Conservation (phyloP, 2,113 vertebrate genomes). For the Turdus rufiventris region DNA sequence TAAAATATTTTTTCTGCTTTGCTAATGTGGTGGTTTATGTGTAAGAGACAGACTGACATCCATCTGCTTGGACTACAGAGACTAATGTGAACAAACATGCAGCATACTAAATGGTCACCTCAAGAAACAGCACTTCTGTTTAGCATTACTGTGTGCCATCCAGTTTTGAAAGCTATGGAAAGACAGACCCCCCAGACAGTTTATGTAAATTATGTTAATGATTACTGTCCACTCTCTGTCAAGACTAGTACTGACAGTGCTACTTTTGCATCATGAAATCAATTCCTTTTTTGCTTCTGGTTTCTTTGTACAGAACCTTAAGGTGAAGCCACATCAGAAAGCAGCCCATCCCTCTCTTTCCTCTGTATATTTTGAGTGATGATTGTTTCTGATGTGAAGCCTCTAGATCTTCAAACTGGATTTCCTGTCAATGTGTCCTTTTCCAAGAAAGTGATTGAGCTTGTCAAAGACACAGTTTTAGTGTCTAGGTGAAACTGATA, state of each 20-base stretch:
- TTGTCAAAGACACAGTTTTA: not conserved
- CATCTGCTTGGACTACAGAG: slow-evolving; percentile 46
- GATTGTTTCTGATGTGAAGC: not conserved
- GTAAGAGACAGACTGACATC: slow-evolving; percentile 22
- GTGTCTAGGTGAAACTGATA: not conserved
- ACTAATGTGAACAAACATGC: not conserved
- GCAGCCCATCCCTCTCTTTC: not conserved
- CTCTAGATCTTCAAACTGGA: not conserved
- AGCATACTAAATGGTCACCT: slow-evolving; percentile 25
- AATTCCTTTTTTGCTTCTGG: not conserved
- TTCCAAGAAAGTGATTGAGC: not conserved
- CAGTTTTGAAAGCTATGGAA: not conserved
- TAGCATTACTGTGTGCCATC: not conserved
- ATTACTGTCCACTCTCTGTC: not conserved
- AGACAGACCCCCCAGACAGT: not conserved
- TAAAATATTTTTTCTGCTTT: slow-evolving; percentile 1
- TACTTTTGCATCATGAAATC: not conserved
- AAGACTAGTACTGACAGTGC: not conserved
- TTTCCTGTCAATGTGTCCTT: not conserved
- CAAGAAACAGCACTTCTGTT: slow-evolving; percentile 10
- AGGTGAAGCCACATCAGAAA: not conserved
- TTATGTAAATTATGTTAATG: slow-evolving; percentile 13
- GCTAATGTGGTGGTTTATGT: not conserved
- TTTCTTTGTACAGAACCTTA: not conserved
- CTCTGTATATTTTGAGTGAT: not conserved